A percentile compares a stretch with the other conserved stretches of the same genome.
These are phyloP conservation scores for Laticauda laticaudata DNA, from an alignment of 2,113 vertebrate genomes.

Conservation along the genomic window DNA sequence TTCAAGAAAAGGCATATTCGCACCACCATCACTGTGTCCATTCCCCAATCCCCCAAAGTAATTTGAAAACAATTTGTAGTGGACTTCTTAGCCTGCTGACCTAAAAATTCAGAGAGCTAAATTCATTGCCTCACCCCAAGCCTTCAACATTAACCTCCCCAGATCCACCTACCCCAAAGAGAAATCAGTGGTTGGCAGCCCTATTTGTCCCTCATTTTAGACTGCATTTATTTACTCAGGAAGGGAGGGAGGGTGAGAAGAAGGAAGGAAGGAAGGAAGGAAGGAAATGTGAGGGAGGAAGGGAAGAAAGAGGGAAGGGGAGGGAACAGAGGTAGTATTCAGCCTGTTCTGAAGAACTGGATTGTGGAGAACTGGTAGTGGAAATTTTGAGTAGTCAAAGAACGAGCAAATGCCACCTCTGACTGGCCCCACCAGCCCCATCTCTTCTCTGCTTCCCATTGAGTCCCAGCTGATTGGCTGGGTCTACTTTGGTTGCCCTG, in stretches of 20 bases:
- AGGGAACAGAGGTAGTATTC: no score
- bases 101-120: not conserved
- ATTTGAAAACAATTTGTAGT: not conserved
- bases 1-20: not conserved
- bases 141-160: not conserved
- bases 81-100: not conserved
- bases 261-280: no score
- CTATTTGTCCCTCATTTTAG: not conserved
- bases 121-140: not conserved
- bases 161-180: not conserved
- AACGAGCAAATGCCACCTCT: no score
- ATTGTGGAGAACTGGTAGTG: no score
- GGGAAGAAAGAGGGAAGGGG: no score
- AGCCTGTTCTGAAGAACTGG: no score
- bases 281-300: no score
- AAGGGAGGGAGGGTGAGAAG: not conserved
- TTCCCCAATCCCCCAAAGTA: not conserved
- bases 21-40: not conserved
- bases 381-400: no score
- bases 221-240: not conserved
- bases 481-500: no score
- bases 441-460: no score
- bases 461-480: no score
- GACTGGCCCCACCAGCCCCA: no score
- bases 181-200: not conserved